Evolutionary conservation across 2,797 vertebrate species (phyloP).

Genomic region (Gorsachius magnificus): DNA sequence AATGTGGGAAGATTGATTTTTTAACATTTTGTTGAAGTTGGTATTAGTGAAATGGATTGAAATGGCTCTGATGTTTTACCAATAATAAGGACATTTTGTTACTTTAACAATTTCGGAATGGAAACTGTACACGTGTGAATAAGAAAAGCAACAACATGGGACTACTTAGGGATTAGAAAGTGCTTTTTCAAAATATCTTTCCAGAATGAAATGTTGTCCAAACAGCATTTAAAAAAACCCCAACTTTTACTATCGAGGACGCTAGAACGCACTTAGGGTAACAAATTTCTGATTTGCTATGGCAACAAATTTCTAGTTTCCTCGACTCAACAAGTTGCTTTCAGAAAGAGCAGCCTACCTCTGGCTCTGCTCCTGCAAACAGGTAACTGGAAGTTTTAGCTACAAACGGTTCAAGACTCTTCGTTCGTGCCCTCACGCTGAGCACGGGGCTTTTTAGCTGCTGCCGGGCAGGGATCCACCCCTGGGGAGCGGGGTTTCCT

Average conservation of each 20-base stretch:
- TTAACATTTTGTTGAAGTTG: not conserved
- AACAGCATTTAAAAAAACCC: not conserved
- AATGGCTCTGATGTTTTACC: not conserved
- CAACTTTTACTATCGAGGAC: not conserved
- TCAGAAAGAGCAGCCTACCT: not conserved
- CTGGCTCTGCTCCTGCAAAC: not conserved
- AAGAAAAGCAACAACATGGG: not conserved
- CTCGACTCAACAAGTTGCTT: not conserved
- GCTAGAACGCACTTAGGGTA: not conserved
- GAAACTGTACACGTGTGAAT: not conserved
- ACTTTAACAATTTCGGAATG: not conserved
- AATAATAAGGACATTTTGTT: not conserved
- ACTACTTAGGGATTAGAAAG: not conserved
- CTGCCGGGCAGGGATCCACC: not conserved
- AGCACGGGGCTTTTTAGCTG: not conserved
- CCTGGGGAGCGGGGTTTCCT: not conserved
- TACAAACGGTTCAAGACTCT: accelerated
- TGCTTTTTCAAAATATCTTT: not conserved
- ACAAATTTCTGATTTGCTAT: not conserved
- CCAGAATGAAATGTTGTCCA: not conserved
- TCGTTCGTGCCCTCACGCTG: accelerated
- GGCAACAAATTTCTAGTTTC: not conserved
- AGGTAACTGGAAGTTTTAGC: not conserved
- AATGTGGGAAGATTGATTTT: not conserved
- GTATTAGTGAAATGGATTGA: not conserved